Base-by-base conservation (phyloP, 2,888 invertebrate genomes). In the Trissoscelio sp. region DNA sequence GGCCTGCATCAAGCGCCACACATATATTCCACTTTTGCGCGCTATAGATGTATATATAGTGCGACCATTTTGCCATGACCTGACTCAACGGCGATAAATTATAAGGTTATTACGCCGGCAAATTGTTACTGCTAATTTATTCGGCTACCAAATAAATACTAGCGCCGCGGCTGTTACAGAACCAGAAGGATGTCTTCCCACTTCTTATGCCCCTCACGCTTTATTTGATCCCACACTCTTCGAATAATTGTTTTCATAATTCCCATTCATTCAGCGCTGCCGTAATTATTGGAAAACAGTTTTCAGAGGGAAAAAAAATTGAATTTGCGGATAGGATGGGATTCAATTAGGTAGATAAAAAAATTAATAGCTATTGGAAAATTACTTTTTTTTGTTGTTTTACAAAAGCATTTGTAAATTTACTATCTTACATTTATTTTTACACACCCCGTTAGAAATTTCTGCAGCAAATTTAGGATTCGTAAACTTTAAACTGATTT, bases 61-160 rank as follows among this genome's bases (percentile, higher is more conserved):
- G 24, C 64, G 48, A n/a, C 44, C 48, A 57, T 58, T 46, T 66
- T 11, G 66, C 64, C 84, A 81, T 81, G 84, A 85, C 83, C 85
- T 83, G 80, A 81, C 84, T 84, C 80, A 85, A 85, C 79, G 46
- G n/a, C 69, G 83, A 85, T 85, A 86, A 87, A 87, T 87, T 85
- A 85, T 82, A 79, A 79, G 83, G 80, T 83, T 83, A 85, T 86
- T 84, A 83, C 81, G 67, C 78, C 78, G 83, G 85, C 77, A 85
- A 87, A 87, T 85, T 87, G 86, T 87, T 86, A 87, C 84, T 85
- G 86, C 87, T 87, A 86, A 87, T 87, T 87, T 87, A 87, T 87
- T 86, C 87, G 81, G 83, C 85, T 86, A 78, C 81, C 81, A 79
- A 81, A 85, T 83, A 83, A 83, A 81, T 83, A 83, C 79, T 79